Base-by-base conservation (phyloP, 2,888 invertebrate genomes). In the Incurvaria masculella region DNA sequence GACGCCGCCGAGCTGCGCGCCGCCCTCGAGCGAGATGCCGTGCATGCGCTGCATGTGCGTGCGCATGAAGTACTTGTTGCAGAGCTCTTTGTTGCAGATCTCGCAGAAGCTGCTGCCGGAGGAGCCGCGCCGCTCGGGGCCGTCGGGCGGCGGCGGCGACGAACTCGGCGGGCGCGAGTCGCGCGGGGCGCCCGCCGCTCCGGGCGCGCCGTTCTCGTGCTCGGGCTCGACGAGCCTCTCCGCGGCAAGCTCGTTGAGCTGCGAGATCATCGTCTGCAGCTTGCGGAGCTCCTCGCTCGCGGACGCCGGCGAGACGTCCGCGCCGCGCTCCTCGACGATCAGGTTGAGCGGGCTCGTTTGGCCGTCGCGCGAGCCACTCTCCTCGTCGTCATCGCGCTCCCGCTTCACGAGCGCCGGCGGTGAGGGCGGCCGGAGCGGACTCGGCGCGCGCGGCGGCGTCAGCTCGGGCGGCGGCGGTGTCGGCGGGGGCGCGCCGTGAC, bases 21-120 rank as follows among this genome's bases (percentile, higher is more conserved):
- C 94, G 62, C 92, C 93, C 70, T 94, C 94, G 45, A 95, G 88
- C 65, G 94, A 93, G 59, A 95, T 95, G 42, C 94, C 94, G 70
- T 95, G 99, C 94, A 99, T 97, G 66, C 97, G 88, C 65, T 96
- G 90, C 94, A 97, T 97, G 79, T 99, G 99, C 1, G 97, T 98
- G 68, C 97, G 95, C 90, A 99, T 94, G 72, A 99, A 99, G 69
- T 99, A 99, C 72, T 99, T 99, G 80, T 99, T 99, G 80, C 98
- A 99, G 58, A 99, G 79, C 74, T 98, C 97, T 72, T 97, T 97
- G 79, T 97, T 97, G 74, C 97, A 97, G 54, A 97, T 95, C 67
- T 96, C 96, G 68, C 97, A 97, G 68, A 94, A 95, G 62, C 94
- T 94, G 52, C 90, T 91, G 2, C 91, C 87, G 0, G 86, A 83